These are phyloP conservation scores for Coenobita brevimanus DNA, from an alignment of 1,140 invertebrate species.

Conservation along the genomic window DNA sequence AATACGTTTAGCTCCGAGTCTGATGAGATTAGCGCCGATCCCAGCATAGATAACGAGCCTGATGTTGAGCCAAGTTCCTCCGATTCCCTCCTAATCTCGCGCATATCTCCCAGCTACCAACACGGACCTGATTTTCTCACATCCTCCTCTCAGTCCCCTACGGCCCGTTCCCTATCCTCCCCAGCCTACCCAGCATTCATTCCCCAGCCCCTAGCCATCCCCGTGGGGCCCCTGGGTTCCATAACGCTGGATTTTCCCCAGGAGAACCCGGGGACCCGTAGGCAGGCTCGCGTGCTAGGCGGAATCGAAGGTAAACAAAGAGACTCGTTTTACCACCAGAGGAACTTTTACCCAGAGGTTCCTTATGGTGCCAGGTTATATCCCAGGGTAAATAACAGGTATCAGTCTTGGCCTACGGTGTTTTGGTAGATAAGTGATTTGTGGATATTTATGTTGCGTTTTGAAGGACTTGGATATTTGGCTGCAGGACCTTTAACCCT, in stretches of 20 bases:
- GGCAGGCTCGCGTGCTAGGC: background rate
- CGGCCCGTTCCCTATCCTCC: background rate
- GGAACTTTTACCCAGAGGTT: background rate
- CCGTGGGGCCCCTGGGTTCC: background rate
- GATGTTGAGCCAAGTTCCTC: too few relatives aligned
- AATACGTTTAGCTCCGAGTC: too few relatives aligned
- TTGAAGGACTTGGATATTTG: too few relatives aligned
- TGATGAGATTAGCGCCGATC: too few relatives aligned
- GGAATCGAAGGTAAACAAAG: background rate
- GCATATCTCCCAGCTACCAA: too few relatives aligned
- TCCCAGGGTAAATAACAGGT: background rate
- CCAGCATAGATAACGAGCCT: too few relatives aligned
- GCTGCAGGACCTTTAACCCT: too few relatives aligned
- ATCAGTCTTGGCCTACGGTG: background rate
- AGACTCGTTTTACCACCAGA: background rate
- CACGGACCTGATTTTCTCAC: background rate
- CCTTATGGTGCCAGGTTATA: background rate
- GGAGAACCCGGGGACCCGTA: background rate
- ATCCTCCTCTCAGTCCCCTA: background rate
- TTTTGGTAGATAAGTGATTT: background rate
- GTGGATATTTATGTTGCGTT: too few relatives aligned
- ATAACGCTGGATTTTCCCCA: background rate
- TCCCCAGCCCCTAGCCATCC: conserved; percentile 13
- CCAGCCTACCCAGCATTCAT: background rate
- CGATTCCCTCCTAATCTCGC: too few relatives aligned